phyloP scores from a whole-genome alignment of 2,113 vertebrate species.

The Penelope pileata region DNA sequence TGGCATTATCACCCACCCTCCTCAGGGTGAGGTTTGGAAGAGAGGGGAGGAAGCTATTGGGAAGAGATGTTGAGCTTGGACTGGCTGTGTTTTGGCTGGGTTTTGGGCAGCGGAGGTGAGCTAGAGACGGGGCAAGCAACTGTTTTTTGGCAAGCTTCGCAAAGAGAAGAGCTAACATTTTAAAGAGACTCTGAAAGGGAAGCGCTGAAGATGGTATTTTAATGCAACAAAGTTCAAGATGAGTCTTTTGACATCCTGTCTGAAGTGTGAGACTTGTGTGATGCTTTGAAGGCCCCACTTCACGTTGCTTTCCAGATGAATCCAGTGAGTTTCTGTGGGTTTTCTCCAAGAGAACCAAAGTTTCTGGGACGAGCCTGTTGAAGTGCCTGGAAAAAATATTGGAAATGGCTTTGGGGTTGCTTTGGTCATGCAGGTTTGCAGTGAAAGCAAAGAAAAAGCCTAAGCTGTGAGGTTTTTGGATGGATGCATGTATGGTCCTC shows the following conservation, averaged over 20 bases:
- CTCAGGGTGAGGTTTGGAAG: not conserved
- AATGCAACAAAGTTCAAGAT: not conserved
- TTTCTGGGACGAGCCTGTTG: not conserved
- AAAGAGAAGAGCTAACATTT: not conserved
- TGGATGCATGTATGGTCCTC: not conserved
- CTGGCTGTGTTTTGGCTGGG: not conserved
- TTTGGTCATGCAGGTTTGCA: not conserved
- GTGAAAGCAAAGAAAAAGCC: not conserved
- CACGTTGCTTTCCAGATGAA: not conserved
- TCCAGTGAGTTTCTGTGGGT: not conserved
- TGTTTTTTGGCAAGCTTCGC: not conserved
- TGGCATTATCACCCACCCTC: not conserved
- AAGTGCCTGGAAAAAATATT: not conserved
- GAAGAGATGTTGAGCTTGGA: not conserved
- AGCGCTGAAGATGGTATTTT: not conserved
- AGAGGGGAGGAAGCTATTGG: not conserved
- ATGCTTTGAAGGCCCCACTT: not conserved
- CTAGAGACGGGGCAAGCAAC: not conserved
- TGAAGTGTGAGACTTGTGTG: not conserved
- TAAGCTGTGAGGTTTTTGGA: not conserved
- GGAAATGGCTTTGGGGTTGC: not conserved
- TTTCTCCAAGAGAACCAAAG: not conserved
- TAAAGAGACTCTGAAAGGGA: not conserved
- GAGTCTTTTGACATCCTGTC: not conserved
- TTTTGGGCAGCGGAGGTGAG: not conserved